Conservation (phyloP, 2,888 invertebrate species). For the Plusia festucae region DNA sequence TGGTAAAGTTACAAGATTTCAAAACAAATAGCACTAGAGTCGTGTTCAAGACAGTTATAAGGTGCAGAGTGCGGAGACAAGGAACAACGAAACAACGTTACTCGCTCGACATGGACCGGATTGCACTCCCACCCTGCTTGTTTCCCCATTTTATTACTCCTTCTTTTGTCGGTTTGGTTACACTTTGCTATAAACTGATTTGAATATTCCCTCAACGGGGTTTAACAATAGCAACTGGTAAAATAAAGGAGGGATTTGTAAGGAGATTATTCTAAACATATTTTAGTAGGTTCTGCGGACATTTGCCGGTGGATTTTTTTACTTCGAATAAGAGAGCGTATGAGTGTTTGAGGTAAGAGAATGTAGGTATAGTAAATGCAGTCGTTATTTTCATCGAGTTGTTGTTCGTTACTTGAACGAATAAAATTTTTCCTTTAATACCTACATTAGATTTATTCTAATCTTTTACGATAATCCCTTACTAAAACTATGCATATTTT, state of each 20-base stretch:
- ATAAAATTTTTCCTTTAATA: too few species aligned
- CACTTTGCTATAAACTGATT: slow-evolving; percentile 60
- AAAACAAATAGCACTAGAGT: slow-evolving; percentile 60
- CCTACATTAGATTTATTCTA: too few species aligned
- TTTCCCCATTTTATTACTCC: slow-evolving; percentile 67
- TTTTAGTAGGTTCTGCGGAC: slow-evolving; percentile 21
- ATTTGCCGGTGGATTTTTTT: slow-evolving; percentile 16
- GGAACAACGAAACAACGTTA: slow-evolving; percentile 57
- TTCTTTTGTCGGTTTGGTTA: slow-evolving; percentile 59
- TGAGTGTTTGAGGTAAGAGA: not conserved
- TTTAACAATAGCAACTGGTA: slow-evolving; percentile 52
- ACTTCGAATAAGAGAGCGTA: not conserved
- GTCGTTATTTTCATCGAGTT: too few species aligned
- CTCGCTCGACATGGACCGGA: slow-evolving; percentile 66
- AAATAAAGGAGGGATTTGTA: slow-evolving; percentile 44
- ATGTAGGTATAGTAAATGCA: not conserved
- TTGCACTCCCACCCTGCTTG: slow-evolving; percentile 64
- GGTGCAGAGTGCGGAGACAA: slow-evolving; percentile 65
- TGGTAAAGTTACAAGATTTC: slow-evolving; percentile 56
- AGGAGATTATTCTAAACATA: slow-evolving; percentile 38
- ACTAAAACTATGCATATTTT: too few species aligned
- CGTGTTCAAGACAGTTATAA: slow-evolving; percentile 69
- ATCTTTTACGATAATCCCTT: too few species aligned
- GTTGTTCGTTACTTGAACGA: too few species aligned
- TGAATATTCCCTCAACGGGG: slow-evolving; percentile 56